phyloP scores from a whole-genome alignment of 2,888 invertebrate species.

The Caenorhabditis sp. region DNA sequence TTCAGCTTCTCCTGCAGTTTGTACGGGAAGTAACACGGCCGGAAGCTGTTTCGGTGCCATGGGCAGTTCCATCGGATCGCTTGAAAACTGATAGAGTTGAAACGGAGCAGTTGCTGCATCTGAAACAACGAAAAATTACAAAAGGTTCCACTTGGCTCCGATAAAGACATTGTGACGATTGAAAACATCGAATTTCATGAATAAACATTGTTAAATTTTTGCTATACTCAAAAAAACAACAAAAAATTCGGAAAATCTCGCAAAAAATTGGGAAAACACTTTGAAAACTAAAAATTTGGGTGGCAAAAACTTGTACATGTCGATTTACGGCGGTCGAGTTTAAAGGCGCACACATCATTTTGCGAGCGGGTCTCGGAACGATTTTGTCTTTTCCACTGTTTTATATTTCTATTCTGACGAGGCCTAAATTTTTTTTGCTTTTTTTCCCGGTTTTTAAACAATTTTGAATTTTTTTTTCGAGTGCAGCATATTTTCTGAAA shows the following conservation, averaged over 20 bases:
- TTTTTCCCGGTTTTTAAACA: slow-evolving; percentile 59
- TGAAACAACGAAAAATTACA: slow-evolving; percentile 9
- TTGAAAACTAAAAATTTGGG: neutral
- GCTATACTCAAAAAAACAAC: too few relatives aligned
- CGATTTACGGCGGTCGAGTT: slow-evolving; percentile 35
- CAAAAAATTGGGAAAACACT: too few relatives aligned
- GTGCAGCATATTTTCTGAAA: slow-evolving; percentile 6
- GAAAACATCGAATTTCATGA: too few relatives aligned
- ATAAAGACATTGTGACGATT: too few relatives aligned
- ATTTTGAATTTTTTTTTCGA: too few relatives aligned
- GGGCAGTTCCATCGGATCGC: slow-evolving; percentile 80
- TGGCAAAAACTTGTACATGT: slow-evolving; percentile 7
- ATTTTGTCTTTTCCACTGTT: slow-evolving; percentile 20
- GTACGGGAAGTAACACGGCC: slow-evolving; percentile 79
- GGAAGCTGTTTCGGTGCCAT: slow-evolving; percentile 80
- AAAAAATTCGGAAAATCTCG: neutral
- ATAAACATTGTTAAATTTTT: too few relatives aligned
- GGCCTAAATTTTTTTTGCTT: slow-evolving; percentile 66
- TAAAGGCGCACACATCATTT: slow-evolving; percentile 57
- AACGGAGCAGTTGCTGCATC: slow-evolving; percentile 55
- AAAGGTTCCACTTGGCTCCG: too few relatives aligned
- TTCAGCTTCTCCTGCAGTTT: slow-evolving; percentile 78
- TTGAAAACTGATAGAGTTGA: slow-evolving; percentile 42
- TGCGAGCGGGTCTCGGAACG: slow-evolving; percentile 52
- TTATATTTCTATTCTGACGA: slow-evolving; percentile 13